Percentiles rank a stretch among this genome's conserved stretches.
Conservation (phyloP, 2,113 vertebrate genomes). For the Neoarius graeffei region DNA sequence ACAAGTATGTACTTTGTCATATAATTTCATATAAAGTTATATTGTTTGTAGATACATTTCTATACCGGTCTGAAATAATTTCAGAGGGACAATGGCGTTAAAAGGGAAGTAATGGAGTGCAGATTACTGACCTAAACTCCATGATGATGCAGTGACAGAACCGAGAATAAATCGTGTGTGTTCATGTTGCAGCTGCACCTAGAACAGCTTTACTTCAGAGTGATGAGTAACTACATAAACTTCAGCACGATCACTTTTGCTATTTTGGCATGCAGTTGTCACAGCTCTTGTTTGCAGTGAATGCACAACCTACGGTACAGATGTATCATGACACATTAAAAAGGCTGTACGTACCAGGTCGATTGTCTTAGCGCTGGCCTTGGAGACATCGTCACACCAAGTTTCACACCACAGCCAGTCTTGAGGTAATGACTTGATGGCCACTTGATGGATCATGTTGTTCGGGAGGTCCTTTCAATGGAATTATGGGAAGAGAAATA, state of each 20-base stretch:
- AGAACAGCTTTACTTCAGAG: neutral
- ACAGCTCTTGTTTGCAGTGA: neutral
- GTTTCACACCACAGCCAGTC: constrained; percentile 99
- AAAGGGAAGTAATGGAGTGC: neutral
- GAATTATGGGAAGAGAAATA: neutral
- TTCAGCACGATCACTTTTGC: neutral
- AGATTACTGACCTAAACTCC: neutral
- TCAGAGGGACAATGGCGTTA: neutral
- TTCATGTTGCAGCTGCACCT: neutral
- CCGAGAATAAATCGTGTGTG: neutral
- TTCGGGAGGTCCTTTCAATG: constrained; percentile 90
- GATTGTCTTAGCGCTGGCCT: constrained; percentile 90
- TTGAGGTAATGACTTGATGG: constrained; percentile 94
- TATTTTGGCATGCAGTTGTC: neutral
- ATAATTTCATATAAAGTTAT: neutral
- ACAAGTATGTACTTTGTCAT: neutral
- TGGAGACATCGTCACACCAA: constrained; percentile 94
- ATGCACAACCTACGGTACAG: no score
- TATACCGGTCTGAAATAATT: neutral
- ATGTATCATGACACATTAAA: neutral
- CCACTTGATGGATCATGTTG: constrained; percentile 98
- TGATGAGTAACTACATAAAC: neutral
- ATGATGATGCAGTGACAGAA: neutral
- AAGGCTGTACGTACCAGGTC: constrained; percentile 81
- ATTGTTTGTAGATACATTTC: neutral